A percentile compares a stretch with the other conserved stretches of the same genome.
phyloP scores from a whole-genome alignment of 2,888 invertebrate species.

The Frankliniella intonsa region DNA sequence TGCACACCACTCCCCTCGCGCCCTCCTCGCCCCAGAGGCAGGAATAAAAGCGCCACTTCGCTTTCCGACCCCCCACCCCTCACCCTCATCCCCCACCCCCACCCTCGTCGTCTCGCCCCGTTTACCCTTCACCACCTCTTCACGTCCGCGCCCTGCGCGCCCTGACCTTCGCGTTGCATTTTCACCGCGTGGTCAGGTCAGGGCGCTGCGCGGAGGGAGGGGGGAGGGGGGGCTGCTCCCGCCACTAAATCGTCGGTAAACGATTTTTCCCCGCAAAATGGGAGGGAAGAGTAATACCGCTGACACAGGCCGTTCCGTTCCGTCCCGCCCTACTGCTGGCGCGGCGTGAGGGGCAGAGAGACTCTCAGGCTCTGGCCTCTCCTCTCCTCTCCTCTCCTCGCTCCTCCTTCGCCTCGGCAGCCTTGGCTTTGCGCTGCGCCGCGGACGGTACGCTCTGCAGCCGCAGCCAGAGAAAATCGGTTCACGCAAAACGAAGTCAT shows the following conservation, averaged over 20 bases:
- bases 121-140: background rate
- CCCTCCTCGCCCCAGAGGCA: no score
- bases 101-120: background rate
- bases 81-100: no score
- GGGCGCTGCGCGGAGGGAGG: background rate
- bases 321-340: background rate
- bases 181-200: background rate
- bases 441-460: no score
- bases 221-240: background rate
- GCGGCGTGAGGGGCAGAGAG: no score
- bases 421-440: no score
- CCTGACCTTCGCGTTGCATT: background rate
- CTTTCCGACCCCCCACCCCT: no score
- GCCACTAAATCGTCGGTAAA: background rate
- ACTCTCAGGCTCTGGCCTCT: no score
- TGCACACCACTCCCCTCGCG: no score
- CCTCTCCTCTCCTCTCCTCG: no score
- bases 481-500: constrained; percentile 15
- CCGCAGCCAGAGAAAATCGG: background rate
- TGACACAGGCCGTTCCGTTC: background rate
- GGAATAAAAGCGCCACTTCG: no score
- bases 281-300: constrained; percentile 1
- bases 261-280: background rate
- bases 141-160: no score
- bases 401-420: no score